phyloP scores from a whole-genome alignment of 2,888 invertebrate species.

The Caenorhabditis sinica region DNA sequence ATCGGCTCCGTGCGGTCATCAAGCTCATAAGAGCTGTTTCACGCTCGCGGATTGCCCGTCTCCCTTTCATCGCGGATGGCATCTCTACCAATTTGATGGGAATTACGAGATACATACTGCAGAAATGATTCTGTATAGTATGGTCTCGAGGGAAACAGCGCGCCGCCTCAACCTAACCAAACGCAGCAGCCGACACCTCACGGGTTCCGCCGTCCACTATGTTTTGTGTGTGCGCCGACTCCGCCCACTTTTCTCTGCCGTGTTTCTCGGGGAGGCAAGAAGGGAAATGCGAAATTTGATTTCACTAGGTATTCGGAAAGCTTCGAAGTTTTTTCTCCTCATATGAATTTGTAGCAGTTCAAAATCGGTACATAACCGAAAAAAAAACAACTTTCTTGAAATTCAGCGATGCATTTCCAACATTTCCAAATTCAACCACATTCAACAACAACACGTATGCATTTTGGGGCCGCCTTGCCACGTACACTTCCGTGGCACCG shows the following conservation, averaged over 20 bases:
- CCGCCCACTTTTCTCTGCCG: constrained; percentile 14
- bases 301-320: neutral
- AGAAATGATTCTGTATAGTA: constrained; percentile 77
- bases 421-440: no score
- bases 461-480: no score
- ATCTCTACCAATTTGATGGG: constrained; percentile 68
- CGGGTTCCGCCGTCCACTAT: constrained; percentile 32
- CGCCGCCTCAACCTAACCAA: neutral
- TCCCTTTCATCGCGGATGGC: constrained; percentile 68
- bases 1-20: constrained; percentile 65
- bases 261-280: neutral
- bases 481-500: no score
- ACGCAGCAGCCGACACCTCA: constrained; percentile 23
- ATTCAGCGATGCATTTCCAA: no score
- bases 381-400: no score
- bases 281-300: neutral
- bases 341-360: no score
- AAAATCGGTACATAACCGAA: neutral
- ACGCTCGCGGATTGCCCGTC: constrained; percentile 69
- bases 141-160: constrained; percentile 57
- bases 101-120: constrained; percentile 74
- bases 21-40: constrained; percentile 61
- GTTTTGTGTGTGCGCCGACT: constrained; percentile 5
- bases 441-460: no score
- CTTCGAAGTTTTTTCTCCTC: neutral